Percentiles rank a stretch among this genome's conserved stretches.
Evolutionary conservation across 2,797 vertebrate species (phyloP).

Genomic region (Nannoperca obscura): DNA sequence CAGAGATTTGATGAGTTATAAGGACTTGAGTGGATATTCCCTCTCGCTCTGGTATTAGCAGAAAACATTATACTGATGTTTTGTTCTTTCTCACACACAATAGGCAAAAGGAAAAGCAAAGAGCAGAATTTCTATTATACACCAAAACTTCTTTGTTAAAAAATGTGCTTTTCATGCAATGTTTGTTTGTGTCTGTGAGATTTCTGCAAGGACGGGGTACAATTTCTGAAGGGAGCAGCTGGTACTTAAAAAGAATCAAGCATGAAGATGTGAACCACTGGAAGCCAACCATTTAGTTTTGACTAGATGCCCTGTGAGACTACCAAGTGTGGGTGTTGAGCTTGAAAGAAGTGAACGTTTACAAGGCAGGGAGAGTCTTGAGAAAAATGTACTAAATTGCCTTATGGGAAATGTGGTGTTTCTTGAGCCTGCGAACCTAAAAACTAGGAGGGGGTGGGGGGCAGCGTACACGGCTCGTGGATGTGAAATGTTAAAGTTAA

Average conservation of each 20-base stretch:
- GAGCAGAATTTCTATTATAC: neutral
- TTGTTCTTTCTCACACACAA: neutral
- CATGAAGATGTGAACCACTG: slow-evolving; percentile 1
- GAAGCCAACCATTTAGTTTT: neutral
- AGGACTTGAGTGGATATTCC: neutral
- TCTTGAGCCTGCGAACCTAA: neutral
- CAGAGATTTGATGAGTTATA: neutral
- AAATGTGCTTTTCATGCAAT: neutral
- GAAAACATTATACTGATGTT: neutral
- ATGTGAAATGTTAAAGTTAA: too few relatives aligned
- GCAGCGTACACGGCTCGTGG: too few relatives aligned
- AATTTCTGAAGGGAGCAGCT: slow-evolving; percentile 5
- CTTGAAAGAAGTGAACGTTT: neutral
- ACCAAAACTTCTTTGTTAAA: neutral
- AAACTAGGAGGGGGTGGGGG: too few relatives aligned
- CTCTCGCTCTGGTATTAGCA: neutral
- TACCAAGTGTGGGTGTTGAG: neutral
- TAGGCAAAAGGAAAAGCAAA: neutral
- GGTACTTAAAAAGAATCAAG: slow-evolving; percentile 8
- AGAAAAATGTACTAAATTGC: neutral
- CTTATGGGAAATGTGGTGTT: neutral
- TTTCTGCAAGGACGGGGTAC: neutral
- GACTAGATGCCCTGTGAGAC: neutral
- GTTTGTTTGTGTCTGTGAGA: too few relatives aligned
- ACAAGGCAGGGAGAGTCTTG: neutral